phyloP scores from a whole-genome alignment of 1,140 invertebrate genomes.

The silkworm (Bombyx mori) region DNA sequence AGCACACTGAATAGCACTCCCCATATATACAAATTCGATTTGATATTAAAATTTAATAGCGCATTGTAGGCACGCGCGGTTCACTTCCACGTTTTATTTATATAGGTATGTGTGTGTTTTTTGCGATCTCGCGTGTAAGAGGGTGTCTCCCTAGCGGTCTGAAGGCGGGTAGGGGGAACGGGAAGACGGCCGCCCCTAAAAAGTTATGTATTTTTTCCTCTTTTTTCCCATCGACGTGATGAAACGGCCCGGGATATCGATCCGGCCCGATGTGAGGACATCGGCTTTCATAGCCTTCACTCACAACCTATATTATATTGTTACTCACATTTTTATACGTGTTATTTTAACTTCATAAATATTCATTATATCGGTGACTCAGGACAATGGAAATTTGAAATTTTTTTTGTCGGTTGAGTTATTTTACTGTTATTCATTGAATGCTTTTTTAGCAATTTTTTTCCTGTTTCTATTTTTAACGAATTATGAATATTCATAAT shows the following conservation, averaged over 20 bases:
- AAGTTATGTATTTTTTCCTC: slow-evolving; percentile 69
- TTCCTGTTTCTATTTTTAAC: no score
- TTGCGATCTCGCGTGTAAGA: slow-evolving; percentile 11
- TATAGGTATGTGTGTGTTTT: slow-evolving; percentile 13
- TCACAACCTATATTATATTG: no score
- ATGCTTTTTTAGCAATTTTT: no score
- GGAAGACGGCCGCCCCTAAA: slow-evolving; percentile 51
- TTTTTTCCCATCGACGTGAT: slow-evolving; percentile 67
- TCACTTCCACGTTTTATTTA: slow-evolving; percentile 5
- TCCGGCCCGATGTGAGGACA: slow-evolving; percentile 28
- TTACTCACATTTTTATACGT: no score
- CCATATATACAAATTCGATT: slow-evolving; percentile 61
- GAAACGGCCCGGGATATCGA: slow-evolving; percentile 62
- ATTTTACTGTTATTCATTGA: no score
- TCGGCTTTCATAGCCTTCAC: slow-evolving; percentile 20
- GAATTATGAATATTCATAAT: no score
- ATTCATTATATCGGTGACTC: no score
- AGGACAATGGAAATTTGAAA: no score
- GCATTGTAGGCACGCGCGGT: slow-evolving; percentile 52
- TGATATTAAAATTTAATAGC: slow-evolving; percentile 55
- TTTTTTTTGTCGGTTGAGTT: no score
- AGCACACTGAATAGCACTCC: slow-evolving; percentile 21
- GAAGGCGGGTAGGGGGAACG: slow-evolving; percentile 18
- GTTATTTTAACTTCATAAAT: no score
- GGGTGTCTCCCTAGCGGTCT: slow-evolving; percentile 20